These are phyloP conservation scores for Leptinotarsa defecta DNA, from an alignment of 1,140 invertebrate genomes.

Conservation along the genomic window DNA sequence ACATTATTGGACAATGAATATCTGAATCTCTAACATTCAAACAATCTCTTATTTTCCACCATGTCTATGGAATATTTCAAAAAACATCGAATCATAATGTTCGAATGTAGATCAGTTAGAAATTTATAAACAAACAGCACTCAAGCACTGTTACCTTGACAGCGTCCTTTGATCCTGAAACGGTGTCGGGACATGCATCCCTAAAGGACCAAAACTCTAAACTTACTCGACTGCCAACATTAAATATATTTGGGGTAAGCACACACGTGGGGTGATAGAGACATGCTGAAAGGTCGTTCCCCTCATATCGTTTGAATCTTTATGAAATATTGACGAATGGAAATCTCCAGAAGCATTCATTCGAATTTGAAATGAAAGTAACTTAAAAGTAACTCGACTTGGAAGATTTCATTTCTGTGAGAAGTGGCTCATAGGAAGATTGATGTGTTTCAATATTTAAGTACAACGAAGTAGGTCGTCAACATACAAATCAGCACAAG, in stretches of 20 bases:
- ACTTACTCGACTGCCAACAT: background rate
- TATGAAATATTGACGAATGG: background rate
- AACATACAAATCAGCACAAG: no score
- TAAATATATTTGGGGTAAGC: constrained; percentile 15
- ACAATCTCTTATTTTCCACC: no score
- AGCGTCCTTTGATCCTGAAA: constrained; percentile 22
- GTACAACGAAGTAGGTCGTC: no score
- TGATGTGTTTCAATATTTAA: no score
- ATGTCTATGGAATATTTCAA: no score
- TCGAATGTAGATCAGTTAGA: background rate
- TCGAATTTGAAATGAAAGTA: background rate
- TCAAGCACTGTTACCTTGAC: background rate
- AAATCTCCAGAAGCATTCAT: background rate
- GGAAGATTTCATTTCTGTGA: no score
- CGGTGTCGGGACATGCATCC: constrained; percentile 27
- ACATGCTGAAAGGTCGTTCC: background rate
- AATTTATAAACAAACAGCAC: background rate
- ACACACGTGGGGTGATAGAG: background rate
- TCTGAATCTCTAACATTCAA: no score
- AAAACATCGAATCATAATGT: no score
- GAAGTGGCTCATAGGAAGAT: no score
- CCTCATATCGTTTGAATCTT: background rate
- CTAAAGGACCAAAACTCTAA: constrained; percentile 18
- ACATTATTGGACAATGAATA: no score
- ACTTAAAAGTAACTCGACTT: no score